These are phyloP conservation scores for Archocentrus centrarchus DNA, from an alignment of 2,113 vertebrate species.

Conservation along the genomic window DNA sequence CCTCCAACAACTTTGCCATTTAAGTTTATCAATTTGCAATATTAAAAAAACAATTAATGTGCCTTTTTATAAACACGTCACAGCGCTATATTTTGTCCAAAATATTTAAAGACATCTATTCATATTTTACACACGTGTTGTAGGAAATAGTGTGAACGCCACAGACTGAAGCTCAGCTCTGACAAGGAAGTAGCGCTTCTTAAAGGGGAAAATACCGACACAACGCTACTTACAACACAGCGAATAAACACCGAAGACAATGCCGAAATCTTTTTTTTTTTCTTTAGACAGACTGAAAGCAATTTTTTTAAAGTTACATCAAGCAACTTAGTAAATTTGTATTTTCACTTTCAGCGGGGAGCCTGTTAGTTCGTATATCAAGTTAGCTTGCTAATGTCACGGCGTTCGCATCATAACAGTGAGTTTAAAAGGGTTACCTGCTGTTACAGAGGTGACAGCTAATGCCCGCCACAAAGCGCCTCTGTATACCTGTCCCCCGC, in stretches of 20 bases:
- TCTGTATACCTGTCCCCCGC: background rate
- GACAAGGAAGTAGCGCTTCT: conserved; percentile 10
- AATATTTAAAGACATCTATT: background rate
- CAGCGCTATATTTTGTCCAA: too few species aligned
- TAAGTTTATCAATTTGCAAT: background rate
- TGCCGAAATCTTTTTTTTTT: background rate
- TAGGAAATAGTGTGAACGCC: background rate
- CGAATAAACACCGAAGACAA: background rate
- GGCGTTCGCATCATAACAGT: background rate
- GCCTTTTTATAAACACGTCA: too few species aligned
- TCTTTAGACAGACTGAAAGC: background rate
- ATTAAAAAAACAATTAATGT: too few species aligned
- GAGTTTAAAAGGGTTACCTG: conserved; percentile 26
- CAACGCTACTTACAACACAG: background rate
- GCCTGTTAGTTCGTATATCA: background rate
- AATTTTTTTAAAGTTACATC: too few species aligned
- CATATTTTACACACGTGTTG: background rate
- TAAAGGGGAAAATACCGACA: background rate
- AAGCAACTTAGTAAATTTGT: rapidly evolving
- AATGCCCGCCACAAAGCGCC: background rate
- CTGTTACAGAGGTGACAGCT: background rate
- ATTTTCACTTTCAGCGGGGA: background rate
- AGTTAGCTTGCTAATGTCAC: conserved; percentile 16
- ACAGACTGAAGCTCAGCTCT: background rate
- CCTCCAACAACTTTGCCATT: background rate